Evolutionary conservation across 2,888 invertebrate genomes (phyloP), one percentile per base, ranked within the genome.

Genomic region (Drosophila birchii): DNA sequence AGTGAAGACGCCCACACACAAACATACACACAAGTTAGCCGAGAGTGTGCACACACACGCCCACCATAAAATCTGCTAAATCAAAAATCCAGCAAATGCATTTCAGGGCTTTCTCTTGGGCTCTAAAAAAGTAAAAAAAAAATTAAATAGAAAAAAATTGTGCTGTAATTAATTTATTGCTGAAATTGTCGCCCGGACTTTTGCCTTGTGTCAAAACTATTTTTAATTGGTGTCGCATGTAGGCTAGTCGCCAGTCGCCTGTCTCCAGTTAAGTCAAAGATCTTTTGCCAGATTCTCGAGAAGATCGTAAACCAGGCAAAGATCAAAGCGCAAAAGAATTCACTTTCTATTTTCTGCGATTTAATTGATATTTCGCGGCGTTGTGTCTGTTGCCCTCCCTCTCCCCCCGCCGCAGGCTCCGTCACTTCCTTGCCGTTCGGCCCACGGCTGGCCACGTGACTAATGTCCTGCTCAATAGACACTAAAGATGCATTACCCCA

Each of bases 381-480:
- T 72, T 80, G 60, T 76, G 68, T 62, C 73, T 79, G 78, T 44
- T 36, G 71, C 23, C 61, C 23, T 23, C 23, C 23, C 23, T 3
- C 23, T 3, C 23, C 3, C 23, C 3, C 54, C 49, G 53, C 60
- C 61, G 66, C 57, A 60, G 34, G 43, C 20, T 12, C 1, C 36
- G 32, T 18, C 16, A 3, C 41, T 39, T n/a, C 41, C 18, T 29
- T 45, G 20, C 62, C 49, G 8, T 36, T 41, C 53, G 32, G 53
- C 67, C 67, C 67, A 67, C 68, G 47, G 54, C 14, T 39, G 47
- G 36, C 47, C 47, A 66, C 80, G 82, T 86, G 86, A 86, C 88
- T 89, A 86, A 86, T 86, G 88, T 83, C 89, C 78, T 81, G 79
- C 88, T 88, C 89, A 89, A 89, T 86, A 87, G 89, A 86, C 86